A percentile compares a stretch with the other conserved stretches of the same genome.
Conservation (phyloP, 2,797 vertebrate species). For the Danionella dracula region DNA sequence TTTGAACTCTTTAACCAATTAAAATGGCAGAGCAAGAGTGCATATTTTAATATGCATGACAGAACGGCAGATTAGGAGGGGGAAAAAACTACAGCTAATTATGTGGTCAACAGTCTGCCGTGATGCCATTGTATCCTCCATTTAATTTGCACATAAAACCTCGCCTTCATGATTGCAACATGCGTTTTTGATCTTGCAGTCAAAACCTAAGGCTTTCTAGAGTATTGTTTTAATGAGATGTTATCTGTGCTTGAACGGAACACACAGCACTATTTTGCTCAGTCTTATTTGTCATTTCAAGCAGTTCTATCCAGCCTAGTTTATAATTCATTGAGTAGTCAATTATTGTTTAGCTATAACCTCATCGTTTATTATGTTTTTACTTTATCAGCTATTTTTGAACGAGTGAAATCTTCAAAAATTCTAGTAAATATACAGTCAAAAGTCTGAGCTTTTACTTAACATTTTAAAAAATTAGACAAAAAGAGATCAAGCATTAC, state of each 20-base stretch:
- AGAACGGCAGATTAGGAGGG: constrained; percentile 51
- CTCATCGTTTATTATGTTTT: constrained; percentile 13
- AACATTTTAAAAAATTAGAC: too few species aligned
- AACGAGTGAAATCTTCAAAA: too few species aligned
- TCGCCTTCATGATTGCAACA: constrained; percentile 53
- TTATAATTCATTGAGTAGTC: constrained; percentile 48
- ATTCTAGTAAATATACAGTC: too few species aligned
- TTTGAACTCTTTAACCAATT: constrained; percentile 67
- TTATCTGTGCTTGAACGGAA: constrained; percentile 48
- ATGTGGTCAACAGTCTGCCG: constrained; percentile 58
- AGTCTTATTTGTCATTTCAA: constrained; percentile 49
- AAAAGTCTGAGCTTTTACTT: too few species aligned
- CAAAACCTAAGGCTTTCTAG: constrained; percentile 58
- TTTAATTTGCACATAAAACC: constrained; percentile 60
- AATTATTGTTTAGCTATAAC: constrained; percentile 37
- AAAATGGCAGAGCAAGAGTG: constrained; percentile 60
- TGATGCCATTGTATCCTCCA: constrained; percentile 51
- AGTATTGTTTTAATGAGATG: constrained; percentile 63
- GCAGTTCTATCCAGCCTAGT: constrained; percentile 40
- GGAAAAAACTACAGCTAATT: constrained; percentile 54
- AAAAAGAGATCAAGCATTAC: too few species aligned
- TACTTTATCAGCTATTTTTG: too few species aligned
- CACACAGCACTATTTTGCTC: constrained; percentile 38
- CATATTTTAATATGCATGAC: constrained; percentile 63
- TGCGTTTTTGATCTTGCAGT: constrained; percentile 55